Evolutionary conservation across 2,113 vertebrate species (phyloP).

Genomic region (Eclectus roratus): DNA sequence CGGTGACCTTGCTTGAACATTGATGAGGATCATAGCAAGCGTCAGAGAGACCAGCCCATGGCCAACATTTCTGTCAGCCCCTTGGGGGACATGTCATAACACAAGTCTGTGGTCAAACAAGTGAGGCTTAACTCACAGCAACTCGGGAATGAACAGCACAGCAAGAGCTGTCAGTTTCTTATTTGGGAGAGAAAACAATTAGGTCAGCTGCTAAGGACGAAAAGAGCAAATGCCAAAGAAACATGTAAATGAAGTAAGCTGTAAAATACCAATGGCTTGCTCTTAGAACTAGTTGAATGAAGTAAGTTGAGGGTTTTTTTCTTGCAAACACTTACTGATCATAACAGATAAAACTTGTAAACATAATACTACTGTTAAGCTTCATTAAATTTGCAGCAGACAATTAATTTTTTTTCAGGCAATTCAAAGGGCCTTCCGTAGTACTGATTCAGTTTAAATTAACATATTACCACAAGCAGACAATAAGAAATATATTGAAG

Average conservation of each 20-base stretch:
- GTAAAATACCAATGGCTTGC: neutral
- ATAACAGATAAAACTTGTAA: constrained; percentile 63
- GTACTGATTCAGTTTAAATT: constrained; percentile 69
- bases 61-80: neutral
- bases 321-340: constrained; percentile 48
- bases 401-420: constrained; percentile 64
- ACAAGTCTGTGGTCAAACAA: neutral
- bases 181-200: neutral
- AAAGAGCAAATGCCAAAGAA: neutral
- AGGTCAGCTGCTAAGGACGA: neutral
- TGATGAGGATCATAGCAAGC: neutral
- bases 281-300: neutral
- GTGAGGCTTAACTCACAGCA: neutral
- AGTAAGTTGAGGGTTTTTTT: neutral
- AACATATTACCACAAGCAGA: constrained; percentile 70
- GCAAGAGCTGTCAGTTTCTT: neutral
- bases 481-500: constrained; percentile 77
- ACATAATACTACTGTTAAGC: constrained; percentile 46
- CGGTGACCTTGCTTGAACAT: fast-evolving
- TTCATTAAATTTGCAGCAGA: constrained; percentile 67
- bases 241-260: neutral
- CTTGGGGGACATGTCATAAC: fast-evolving
- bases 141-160: fast-evolving
- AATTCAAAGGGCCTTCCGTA: constrained; percentile 57
- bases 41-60: neutral